Evolutionary conservation across 1,140 invertebrate species (phyloP), one percentile per base, ranked within the genome.

Genomic region (Hesperophylax magnus): DNA sequence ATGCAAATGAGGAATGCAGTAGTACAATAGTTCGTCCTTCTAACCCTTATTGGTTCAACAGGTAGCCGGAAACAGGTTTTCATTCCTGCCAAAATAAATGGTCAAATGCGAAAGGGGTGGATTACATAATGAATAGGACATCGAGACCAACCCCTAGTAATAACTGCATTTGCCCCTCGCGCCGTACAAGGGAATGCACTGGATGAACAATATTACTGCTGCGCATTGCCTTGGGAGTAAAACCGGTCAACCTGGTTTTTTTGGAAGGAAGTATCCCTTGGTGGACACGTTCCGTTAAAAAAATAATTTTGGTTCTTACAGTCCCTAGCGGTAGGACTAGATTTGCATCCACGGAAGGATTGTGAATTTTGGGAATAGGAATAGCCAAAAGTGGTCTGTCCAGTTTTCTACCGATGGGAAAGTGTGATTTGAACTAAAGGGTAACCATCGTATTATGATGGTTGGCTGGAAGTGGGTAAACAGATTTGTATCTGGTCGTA

Each of bases 311-410:
- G 39, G 27, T 53, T 7, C 22, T 31, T 82, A 53, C 56, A 61
- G 15, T 60, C 17, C 69, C 75, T 63, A 54, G 9, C 15, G 24
- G n/a, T 18, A 39, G 6, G 14, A 18, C 31, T 60, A 27, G 3
- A 67, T 80, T 77, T 61, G 61, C 39, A 52, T 54, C 39, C 27
- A 31, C 39, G 5, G 53, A 56, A 17, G 39, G 18, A 31, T 14
- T 11, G 20, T 24, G 58, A 67, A 71, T 56, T 63, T 54, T 75
- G 18, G 17, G 11, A 65, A 75, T 14, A 79, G 85, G 84, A 87
- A 88, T 89, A 88, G 89, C 88, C 88, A 87, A 86, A 88, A 89
- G 85, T 85, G 52, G 88, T 88, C 83, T 86, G 86, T 87, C 87
- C 84, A 86, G 86, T 87, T 88, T 86, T 80, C 79, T 60, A 80